Evolutionary conservation across 2,888 invertebrate genomes (phyloP), one percentile per base, ranked within the genome.

Genomic region (Polyommatus icarus): DNA sequence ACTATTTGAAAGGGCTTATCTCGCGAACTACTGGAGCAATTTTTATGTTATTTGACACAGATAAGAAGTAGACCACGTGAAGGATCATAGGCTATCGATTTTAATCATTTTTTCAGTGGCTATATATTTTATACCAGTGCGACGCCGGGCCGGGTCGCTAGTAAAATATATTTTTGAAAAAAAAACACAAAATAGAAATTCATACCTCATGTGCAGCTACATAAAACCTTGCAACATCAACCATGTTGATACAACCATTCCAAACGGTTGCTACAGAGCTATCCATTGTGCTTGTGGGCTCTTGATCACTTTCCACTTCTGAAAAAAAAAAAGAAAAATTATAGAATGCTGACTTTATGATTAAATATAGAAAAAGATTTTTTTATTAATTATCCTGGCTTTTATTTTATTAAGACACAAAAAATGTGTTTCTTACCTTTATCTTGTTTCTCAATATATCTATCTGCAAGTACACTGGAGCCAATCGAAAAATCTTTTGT

Each of bases 181-280:
- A 46, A 46, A 46, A 46, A 75, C 36, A 50, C 29, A 32, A 36
- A 73, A 71, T 50, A 20, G 15, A n/a, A 73, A 3, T 40, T 18
- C 71, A 36, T 71, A 98, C 97, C 87, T 97, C 96, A 86, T 97
- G 96, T 5, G 98, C 97, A 15, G 96, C 96, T 10, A 98, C 97
- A 83, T 97, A 96, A 85, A 98, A 98, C 83, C 97, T 96, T 0
- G 98, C 97, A 0, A 98, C 97, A 85, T 99, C 99, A 7, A 97
- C 96, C 98, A 98, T 98, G 84, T 96, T 97, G 8, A 99, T 96
- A 81, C 96, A 96, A 1, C 99, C 99, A 79, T 96, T 96, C 98
- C 98, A 98, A 50, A 96, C 94, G 0, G 95, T 94, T 0, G 94
- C 92, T 0, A 91, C 87, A 0, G 94, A 87, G 79, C 88, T 88